These are phyloP conservation scores for Henicopernis longicauda DNA, from an alignment of 2,113 vertebrate species.

Conservation along the genomic window DNA sequence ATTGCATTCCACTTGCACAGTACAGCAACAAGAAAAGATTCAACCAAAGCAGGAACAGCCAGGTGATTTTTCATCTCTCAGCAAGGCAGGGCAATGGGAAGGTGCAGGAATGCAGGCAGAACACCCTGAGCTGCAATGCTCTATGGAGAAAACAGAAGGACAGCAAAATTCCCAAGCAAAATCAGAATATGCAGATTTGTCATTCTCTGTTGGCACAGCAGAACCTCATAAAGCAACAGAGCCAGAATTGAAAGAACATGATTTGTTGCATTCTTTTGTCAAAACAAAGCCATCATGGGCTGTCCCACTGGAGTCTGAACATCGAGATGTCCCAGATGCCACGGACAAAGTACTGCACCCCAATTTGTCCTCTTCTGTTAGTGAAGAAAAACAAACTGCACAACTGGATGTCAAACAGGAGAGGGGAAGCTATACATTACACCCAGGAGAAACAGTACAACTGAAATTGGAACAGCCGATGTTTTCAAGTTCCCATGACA, in stretches of 20 bases:
- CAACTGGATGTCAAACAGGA: neutral
- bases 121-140: neutral
- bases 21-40: neutral
- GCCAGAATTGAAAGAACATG: neutral
- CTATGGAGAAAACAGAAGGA: neutral
- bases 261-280: neutral
- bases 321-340: neutral
- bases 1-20: neutral
- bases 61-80: neutral
- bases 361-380: neutral
- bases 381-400: neutral
- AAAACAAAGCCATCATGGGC: neutral
- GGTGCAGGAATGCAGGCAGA: neutral
- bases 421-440: neutral
- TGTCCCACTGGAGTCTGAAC: neutral
- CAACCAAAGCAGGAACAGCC: neutral
- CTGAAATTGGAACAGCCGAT: neutral
- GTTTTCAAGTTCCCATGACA: neutral
- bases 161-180: neutral
- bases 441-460: neutral
- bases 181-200: neutral
- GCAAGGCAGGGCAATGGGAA: neutral
- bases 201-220: neutral
- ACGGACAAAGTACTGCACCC: neutral
- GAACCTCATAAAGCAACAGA: neutral